phyloP scores from a whole-genome alignment of 1,140 invertebrate species.

The Coptotermes formosanus region DNA sequence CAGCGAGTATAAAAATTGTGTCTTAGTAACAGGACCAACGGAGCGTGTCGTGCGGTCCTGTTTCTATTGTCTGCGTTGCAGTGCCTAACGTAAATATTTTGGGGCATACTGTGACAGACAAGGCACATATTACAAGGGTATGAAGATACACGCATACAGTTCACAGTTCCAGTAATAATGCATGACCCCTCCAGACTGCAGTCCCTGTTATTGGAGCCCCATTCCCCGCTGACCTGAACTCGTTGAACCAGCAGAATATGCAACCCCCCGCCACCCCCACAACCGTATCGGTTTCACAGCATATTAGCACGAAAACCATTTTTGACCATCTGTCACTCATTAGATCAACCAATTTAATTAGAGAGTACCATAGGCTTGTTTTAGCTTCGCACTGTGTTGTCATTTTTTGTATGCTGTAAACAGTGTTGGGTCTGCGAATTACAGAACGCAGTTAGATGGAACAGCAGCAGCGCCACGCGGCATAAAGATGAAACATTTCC shows the following conservation, averaged over 20 bases:
- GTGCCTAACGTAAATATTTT: too few species aligned
- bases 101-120: not conserved
- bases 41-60: too few species aligned
- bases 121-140: not conserved
- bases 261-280: not conserved
- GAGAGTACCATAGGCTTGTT: not conserved
- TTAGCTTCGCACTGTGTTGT: not conserved
- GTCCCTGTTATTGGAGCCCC: not conserved
- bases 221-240: not conserved
- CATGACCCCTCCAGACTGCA: not conserved
- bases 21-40: too few species aligned
- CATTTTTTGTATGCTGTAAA: not conserved
- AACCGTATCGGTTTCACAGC: slow-evolving; percentile 5
- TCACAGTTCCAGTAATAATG: not conserved
- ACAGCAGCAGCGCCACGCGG: not conserved
- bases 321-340: not conserved
- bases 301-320: slow-evolving; percentile 13
- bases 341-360: not conserved
- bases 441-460: not conserved
- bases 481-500: not conserved
- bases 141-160: not conserved
- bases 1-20: too few species aligned
- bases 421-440: not conserved
- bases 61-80: too few species aligned
- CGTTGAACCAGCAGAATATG: not conserved